Conservation (phyloP, 1,140 invertebrate species). For the Teleogryllus occipitalis region DNA sequence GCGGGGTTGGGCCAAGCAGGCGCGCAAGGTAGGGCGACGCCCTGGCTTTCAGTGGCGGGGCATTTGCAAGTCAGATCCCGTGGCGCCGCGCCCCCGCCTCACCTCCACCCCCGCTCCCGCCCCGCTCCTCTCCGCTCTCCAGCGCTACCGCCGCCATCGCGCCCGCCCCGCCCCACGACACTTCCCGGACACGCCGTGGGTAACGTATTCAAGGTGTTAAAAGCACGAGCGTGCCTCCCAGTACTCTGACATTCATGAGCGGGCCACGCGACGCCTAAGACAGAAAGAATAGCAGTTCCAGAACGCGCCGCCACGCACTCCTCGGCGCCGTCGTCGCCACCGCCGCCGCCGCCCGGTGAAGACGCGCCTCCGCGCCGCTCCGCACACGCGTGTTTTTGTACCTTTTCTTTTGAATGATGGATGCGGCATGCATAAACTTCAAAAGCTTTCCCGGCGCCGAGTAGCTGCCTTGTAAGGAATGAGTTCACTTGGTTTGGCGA, state of each 20-base stretch:
- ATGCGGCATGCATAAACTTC: background rate
- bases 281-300: background rate
- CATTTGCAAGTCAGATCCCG: background rate
- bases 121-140: too few species aligned
- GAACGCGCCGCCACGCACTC: background rate
- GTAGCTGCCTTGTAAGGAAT: background rate
- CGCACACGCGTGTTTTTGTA: background rate
- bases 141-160: too few species aligned
- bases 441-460: background rate
- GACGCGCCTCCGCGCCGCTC: too few species aligned
- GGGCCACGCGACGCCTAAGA: background rate
- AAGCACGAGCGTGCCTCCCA: background rate
- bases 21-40: background rate
- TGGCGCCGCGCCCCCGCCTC: too few species aligned
- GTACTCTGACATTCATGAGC: background rate
- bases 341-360: background rate
- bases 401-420: slow-evolving; percentile 4
- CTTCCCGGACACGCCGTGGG: background rate
- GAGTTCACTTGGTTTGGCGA: background rate
- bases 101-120: too few species aligned
- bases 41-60: background rate
- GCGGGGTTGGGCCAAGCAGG: background rate
- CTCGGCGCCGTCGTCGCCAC: too few species aligned
- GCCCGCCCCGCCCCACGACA: background rate
- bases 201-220: slow-evolving; percentile 5